Conservation (phyloP, 2,113 vertebrate species). For the Pithys albifrons region DNA sequence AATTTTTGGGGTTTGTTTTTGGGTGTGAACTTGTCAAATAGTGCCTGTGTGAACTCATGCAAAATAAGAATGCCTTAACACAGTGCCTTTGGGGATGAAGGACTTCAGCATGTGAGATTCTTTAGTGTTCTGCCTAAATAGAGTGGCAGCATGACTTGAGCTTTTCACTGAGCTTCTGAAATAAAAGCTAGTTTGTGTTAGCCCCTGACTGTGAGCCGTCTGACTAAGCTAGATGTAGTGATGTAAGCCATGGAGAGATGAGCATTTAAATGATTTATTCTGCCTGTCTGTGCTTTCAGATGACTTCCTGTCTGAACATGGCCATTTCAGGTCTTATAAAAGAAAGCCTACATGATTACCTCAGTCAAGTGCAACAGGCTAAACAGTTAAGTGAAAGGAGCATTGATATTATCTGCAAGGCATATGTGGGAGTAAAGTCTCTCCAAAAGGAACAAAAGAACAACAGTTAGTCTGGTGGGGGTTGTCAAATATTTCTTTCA, state of each 20-base stretch:
- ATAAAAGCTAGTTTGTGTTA: not conserved
- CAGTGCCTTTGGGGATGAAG: constrained; percentile 48
- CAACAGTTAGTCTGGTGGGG: not conserved
- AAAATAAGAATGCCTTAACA: constrained; percentile 56
- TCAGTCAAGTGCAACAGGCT: constrained; percentile 18
- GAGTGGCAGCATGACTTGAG: not conserved
- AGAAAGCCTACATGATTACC: not conserved
- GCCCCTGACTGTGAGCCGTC: not conserved
- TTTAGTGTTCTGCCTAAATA: not conserved
- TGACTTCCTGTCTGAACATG: not conserved
- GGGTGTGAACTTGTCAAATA: not conserved
- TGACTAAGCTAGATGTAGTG: not conserved
- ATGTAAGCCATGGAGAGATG: not conserved
- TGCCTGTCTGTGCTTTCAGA: not conserved
- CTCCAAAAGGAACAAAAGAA: not conserved
- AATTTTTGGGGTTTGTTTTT: not conserved
- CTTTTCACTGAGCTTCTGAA: constrained; percentile 23
- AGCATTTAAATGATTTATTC: not conserved
- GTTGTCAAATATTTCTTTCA: constrained; percentile 7
- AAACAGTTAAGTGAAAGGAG: not conserved
- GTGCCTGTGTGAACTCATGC: constrained; percentile 31
- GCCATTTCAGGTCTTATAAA: not conserved
- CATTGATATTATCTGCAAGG: not conserved
- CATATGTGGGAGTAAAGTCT: not conserved
- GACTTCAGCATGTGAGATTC: not conserved